Evolutionary conservation across 2,113 vertebrate species (phyloP), one percentile per base, ranked within the genome.

Genomic region (Larimichthys polyactis): DNA sequence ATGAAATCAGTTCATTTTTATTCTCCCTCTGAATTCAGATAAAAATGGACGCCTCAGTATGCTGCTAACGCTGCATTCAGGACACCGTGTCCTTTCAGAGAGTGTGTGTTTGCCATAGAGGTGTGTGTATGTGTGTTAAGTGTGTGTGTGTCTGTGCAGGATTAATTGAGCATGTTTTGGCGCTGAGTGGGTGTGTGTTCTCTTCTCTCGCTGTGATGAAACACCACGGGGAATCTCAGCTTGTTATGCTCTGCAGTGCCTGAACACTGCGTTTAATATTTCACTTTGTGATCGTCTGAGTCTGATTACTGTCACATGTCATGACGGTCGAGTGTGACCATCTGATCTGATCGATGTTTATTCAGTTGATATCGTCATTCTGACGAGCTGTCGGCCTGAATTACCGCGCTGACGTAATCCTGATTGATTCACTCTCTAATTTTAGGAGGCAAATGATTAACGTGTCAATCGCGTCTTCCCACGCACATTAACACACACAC

Each of bases 101-200:
- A 59, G 75, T 68, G 62, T 57, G 63, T 32, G 36, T 36, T 36
- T 36, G 36, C 8, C 36, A 36, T 36, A 36, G 36, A 36, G 7
- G 36, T 36, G 52, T 54, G 77, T 55, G 40, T 36, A 29, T 32
- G 59, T 55, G 48, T 75, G 71, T 46, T 27, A 2, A 27, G 27
- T 71, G 67, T 44, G 67, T 63, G 77, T 63, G 57, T 71, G 57
- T 71, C 68, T 71, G 78, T 27, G 48, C 16, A 52, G 71, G 62
- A 74, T 74, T 81, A 81, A 81, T 69, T 68, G 79, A 62, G 44
- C 54, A 44, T 69, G 79, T 75, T 60, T 63, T 67, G 27, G 52
- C 4, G 5, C 62, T 75, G 71, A 54, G 71, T 75, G 77, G 17
- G 78, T 58, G 77, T 62, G 55, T 43, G 63, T 74, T 72, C 48